Evolutionary conservation across 2,113 vertebrate genomes (phyloP), one percentile per base, ranked within the genome.

Genomic region (Eclectus roratus): DNA sequence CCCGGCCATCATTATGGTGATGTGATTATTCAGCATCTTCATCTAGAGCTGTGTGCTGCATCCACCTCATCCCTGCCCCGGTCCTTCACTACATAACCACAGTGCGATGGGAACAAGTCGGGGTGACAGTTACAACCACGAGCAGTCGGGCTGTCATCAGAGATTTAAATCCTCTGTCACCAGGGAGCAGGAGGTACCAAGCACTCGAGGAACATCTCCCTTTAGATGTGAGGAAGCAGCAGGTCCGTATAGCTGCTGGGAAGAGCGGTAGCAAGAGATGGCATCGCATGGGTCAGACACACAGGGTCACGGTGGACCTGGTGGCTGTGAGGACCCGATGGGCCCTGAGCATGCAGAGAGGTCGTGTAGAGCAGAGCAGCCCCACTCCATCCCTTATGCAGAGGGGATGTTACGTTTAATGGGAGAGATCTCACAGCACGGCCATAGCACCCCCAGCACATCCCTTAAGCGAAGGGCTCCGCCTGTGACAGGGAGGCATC

Each of bases 391-490:
- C 52, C 70, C 53, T 37, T 33, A n/a, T 5, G 4, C 46, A 10
- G 56, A 4, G 2, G 4, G 6, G n/a, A 41, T 8, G 6, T 4
- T 2, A 2, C 2, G 1, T 43, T 53, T 46, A 33, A 1, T 1
- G 16, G 53, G 25, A 5, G 8, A 28, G 19, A 18, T 60, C 37
- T 71, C 79, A 2, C 58, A 58, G 56, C 56, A 16, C 1, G 13
- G 56, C 33, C 13, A 2, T 35, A 24, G 23, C 33, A 58, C 9
- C 63, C n/a, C 24, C 70, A 46, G 18, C 66, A 9, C 27, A 0
- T 23, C 61, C 53, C 64, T 64, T 6, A 7, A 64, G 27, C 1
- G 11, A 70, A 65, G 82, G 66, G 46, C 23, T 81, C 24, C 0
- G 0, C 27, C 1, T 4, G 43, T 41, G 4, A 13, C 73, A 52